phyloP scores from a whole-genome alignment of 2,113 vertebrate genomes.

The Steatornis caripensis region DNA sequence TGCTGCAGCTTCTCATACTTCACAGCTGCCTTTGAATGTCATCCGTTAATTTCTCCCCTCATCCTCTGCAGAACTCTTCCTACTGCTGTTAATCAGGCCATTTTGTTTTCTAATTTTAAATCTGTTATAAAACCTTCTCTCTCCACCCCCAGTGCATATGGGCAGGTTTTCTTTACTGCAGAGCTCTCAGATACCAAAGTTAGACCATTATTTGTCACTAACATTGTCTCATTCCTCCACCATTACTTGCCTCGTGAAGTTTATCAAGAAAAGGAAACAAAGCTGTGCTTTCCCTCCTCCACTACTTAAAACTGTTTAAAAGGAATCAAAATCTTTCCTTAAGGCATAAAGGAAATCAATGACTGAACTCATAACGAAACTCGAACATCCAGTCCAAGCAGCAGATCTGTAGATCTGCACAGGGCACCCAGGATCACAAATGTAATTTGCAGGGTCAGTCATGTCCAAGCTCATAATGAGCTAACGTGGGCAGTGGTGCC shows the following conservation, averaged over 20 bases:
- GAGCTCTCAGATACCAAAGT: constrained; percentile 34
- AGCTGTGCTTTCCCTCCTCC: background rate
- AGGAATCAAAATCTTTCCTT: background rate
- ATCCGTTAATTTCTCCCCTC: constrained; percentile 64
- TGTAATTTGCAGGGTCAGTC: background rate
- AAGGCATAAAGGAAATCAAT: constrained; percentile 17
- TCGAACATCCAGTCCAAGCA: background rate
- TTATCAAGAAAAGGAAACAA: constrained; percentile 40
- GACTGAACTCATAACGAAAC: background rate
- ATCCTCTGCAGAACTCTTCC: constrained; percentile 65
- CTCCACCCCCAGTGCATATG: constrained; percentile 69
- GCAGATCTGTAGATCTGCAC: background rate
- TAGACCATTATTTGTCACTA: constrained; percentile 49
- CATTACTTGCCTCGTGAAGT: background rate
- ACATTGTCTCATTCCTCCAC: constrained; percentile 11
- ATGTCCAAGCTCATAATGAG: background rate
- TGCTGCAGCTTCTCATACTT: constrained; percentile 60
- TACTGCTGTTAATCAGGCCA: constrained; percentile 70
- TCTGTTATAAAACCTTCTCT: constrained; percentile 68
- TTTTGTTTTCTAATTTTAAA: constrained; percentile 74
- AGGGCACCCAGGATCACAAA: background rate
- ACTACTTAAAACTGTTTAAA: background rate
- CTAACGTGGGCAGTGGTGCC: background rate
- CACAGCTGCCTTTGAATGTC: constrained; percentile 68
- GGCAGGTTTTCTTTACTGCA: constrained; percentile 56